These are phyloP conservation scores for Platycheirus rosarum DNA, from an alignment of 2,888 invertebrate genomes.

Conservation along the genomic window DNA sequence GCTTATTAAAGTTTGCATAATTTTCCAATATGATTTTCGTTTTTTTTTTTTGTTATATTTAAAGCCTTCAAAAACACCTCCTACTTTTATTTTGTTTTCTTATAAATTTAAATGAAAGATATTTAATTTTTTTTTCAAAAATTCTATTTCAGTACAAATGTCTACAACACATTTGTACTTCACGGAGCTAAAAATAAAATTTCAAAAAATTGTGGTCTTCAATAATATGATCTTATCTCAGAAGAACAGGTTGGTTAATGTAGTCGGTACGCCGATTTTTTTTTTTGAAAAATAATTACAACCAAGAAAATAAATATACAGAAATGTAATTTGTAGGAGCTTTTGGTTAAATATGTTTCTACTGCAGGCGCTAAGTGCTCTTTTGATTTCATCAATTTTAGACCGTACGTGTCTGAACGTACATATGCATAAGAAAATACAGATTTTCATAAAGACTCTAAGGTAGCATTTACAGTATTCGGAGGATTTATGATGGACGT, in stretches of 20 bases:
- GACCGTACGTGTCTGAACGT: too few species aligned
- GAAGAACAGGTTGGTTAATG: slow-evolving; percentile 34
- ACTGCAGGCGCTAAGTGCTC: slow-evolving; percentile 30
- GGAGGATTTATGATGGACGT: too few species aligned
- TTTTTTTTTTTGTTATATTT: too few species aligned
- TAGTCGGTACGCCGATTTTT: not conserved
- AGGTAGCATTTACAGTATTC: too few species aligned
- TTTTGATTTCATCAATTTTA: slow-evolving; percentile 12
- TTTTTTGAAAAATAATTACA: slow-evolving; percentile 3
- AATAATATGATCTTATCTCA: slow-evolving; percentile 47
- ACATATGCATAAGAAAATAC: too few species aligned
- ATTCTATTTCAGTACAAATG: slow-evolving; percentile 53
- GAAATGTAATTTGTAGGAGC: slow-evolving; percentile 2
- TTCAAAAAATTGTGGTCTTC: slow-evolving; percentile 39
- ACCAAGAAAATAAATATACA: slow-evolving; percentile 11
- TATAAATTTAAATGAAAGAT: slow-evolving; percentile 40
- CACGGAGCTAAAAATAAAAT: slow-evolving; percentile 53
- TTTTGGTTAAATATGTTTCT: slow-evolving; percentile 3
- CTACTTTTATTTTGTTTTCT: slow-evolving; percentile 16
- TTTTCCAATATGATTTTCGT: not conserved
- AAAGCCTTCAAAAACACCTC: not conserved
- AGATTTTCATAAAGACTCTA: too few species aligned
- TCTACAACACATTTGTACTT: slow-evolving; percentile 32
- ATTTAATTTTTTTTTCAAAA: slow-evolving; percentile 42
- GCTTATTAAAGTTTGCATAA: slow-evolving; percentile 25